Base-by-base conservation (phyloP, 2,797 vertebrate species). In the Megalops cyprinoides region DNA sequence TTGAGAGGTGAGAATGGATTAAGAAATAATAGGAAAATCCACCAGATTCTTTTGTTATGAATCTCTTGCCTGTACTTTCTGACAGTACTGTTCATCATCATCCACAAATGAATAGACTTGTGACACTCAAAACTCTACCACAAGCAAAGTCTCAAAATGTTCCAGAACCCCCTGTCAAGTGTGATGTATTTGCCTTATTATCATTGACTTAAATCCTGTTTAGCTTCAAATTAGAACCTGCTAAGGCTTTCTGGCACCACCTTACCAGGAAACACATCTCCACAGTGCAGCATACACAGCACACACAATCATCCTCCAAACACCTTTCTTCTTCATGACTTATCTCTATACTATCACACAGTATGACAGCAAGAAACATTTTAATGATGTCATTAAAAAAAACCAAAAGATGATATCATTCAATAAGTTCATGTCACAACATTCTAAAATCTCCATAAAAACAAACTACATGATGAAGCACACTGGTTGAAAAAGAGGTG, bases 1-100 rank as follows among this genome's bases (percentile, higher is more conserved):
- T 90, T 88, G 88, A 84, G 84, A 78, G 78, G 82, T 81, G 82
- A 87, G 89, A 89, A 79, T 82, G 80, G 74, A 90, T 91, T 90
- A 81, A 81, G 79, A 85, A 83, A 86, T 82, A 77, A 56, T 78
- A 82, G 56, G 71, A 81, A 81, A 91, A 89, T 82, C 83, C 78
- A 55, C n/a, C 31, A 56, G 58, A 81, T 77, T 78, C 84, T 76
- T 85, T 87, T 85, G 76, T 73, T 88, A 51, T n/a, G n/a, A n/a
- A 79, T 85, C 87, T 87, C 74, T 74, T 83, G 58, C 46, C 44
- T 77, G 46, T 53, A 55, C n/a, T 12, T n/a, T 62, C 49, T 74
- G 8, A 82, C 79, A 79, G 49, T 69, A 83, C 18, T 82, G 80
- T 81, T 83, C 28, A 79, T 42, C 31, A 79, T 82, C 44, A 74